These are phyloP conservation scores for Eurystomus glaucurus DNA, from an alignment of 2,797 vertebrate genomes.

Conservation along the genomic window DNA sequence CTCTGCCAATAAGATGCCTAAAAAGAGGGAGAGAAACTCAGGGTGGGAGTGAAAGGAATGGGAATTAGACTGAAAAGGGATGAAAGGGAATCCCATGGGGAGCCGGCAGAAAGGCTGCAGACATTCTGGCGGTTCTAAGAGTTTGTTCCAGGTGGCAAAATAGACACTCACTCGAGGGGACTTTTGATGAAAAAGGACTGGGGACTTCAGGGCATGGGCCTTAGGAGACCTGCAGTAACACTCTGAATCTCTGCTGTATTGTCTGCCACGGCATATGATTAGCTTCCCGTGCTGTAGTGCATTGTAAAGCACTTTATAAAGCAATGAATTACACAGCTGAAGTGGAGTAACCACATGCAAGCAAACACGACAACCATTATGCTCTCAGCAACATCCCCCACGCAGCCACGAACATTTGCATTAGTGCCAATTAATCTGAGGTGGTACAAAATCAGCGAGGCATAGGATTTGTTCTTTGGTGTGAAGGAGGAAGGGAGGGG, in stretches of 20 bases:
- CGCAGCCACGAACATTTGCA: constrained; percentile 49
- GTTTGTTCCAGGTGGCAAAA: constrained; percentile 68
- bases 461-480: constrained; percentile 61
- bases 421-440: constrained; percentile 69
- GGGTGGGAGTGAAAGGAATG: constrained; percentile 56
- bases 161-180: not conserved
- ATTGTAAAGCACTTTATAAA: constrained; percentile 57
- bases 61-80: constrained; percentile 55
- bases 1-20: constrained; percentile 57
- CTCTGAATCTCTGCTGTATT: constrained; percentile 29
- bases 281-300: constrained; percentile 4
- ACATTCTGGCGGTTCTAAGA: constrained; percentile 54
- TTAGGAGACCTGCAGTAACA: constrained; percentile 31
- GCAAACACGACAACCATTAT: constrained; percentile 61
- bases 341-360: constrained; percentile 62
- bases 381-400: constrained; percentile 68
- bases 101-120: constrained; percentile 53
- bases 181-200: constrained; percentile 45
- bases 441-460: constrained; percentile 54
- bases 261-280: constrained; percentile 34
- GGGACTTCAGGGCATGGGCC: constrained; percentile 6
- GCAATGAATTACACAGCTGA: constrained; percentile 62
- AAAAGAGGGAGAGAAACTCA: constrained; percentile 60
- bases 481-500: constrained; percentile 55
- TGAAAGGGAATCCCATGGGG: constrained; percentile 64